Evolutionary conservation across 2,797 vertebrate genomes (phyloP).

Genomic region (Bucorvus abyssinicus): DNA sequence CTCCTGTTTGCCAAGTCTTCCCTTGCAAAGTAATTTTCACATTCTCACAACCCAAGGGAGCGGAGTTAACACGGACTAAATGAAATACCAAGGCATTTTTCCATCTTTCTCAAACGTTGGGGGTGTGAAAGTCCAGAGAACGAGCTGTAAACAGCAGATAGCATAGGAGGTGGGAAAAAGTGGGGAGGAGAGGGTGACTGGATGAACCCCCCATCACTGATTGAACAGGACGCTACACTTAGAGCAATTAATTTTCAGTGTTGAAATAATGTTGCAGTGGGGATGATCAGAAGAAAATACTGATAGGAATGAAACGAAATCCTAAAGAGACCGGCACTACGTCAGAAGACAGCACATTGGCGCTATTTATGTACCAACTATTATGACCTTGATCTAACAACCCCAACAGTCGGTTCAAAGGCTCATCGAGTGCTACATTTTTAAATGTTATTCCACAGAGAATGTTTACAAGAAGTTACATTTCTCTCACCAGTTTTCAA

Average conservation of each 20-base stretch:
- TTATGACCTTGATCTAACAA: slow-evolving; percentile 21
- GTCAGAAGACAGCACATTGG: slow-evolving; percentile 54
- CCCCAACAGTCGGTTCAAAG: neutral
- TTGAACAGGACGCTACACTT: slow-evolving; percentile 49
- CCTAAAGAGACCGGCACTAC: slow-evolving; percentile 52
- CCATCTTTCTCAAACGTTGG: neutral
- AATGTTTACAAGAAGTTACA: neutral
- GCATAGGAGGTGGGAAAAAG: neutral
- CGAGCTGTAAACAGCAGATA: slow-evolving; percentile 42
- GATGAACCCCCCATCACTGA: slow-evolving; percentile 15
- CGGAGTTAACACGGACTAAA: slow-evolving; percentile 8
- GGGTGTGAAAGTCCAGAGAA: slow-evolving; percentile 47
- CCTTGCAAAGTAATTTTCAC: slow-evolving; percentile 27
- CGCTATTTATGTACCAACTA: slow-evolving; percentile 48
- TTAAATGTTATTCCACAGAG: neutral
- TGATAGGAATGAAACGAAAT: slow-evolving; percentile 66
- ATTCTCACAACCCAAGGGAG: neutral
- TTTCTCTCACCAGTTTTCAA: neutral
- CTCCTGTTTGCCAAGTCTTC: neutral
- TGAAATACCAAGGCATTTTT: slow-evolving; percentile 20
- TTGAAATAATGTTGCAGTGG: slow-evolving; percentile 57
- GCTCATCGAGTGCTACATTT: neutral
- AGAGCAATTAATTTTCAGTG: slow-evolving; percentile 61
- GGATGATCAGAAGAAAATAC: slow-evolving; percentile 60
- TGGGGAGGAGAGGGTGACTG: neutral